These are phyloP conservation scores for Anoplopoma fimbria DNA, from an alignment of 2,113 vertebrate species.

Conservation along the genomic window DNA sequence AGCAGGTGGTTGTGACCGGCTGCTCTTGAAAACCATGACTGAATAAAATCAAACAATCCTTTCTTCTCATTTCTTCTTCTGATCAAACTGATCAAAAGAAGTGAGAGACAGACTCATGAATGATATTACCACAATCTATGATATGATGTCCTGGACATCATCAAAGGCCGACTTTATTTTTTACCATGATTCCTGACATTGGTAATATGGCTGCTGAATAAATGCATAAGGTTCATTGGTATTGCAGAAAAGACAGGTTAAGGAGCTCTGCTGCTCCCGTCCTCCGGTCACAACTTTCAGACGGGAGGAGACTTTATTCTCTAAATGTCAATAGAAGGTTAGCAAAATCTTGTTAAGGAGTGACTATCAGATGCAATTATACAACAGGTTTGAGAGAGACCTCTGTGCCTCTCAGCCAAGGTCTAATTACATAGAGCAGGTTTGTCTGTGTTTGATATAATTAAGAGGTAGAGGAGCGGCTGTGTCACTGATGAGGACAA, in stretches of 20 bases:
- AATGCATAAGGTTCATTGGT: constrained; percentile 22
- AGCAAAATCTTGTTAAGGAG: constrained; percentile 57
- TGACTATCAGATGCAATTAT: constrained; percentile 63
- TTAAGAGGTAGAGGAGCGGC: constrained; percentile 62
- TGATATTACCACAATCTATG: constrained; percentile 34
- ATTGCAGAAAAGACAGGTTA: not conserved
- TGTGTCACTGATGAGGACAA: constrained; percentile 54
- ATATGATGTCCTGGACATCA: constrained; percentile 6
- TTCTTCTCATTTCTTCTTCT: not conserved
- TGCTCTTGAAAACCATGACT: not conserved
- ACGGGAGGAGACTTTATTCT: constrained; percentile 33
- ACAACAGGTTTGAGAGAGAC: constrained; percentile 20
- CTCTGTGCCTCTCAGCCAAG: constrained; percentile 44
- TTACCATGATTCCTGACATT: constrained; percentile 5
- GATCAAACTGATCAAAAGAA: constrained; percentile 37
- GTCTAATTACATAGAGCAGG: constrained; percentile 64
- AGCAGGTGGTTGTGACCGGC: not conserved
- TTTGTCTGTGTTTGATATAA: constrained; percentile 60
- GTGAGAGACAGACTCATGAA: constrained; percentile 40
- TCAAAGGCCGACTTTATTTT: not conserved
- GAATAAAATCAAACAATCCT: constrained; percentile 12
- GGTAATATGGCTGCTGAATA: constrained; percentile 24
- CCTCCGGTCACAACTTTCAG: constrained; percentile 15
- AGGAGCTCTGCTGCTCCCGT: constrained; percentile 5
- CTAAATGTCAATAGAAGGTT: constrained; percentile 52